Evolutionary conservation across 2,113 vertebrate genomes (phyloP).

Genomic region (Leucoraja erinaceus): DNA sequence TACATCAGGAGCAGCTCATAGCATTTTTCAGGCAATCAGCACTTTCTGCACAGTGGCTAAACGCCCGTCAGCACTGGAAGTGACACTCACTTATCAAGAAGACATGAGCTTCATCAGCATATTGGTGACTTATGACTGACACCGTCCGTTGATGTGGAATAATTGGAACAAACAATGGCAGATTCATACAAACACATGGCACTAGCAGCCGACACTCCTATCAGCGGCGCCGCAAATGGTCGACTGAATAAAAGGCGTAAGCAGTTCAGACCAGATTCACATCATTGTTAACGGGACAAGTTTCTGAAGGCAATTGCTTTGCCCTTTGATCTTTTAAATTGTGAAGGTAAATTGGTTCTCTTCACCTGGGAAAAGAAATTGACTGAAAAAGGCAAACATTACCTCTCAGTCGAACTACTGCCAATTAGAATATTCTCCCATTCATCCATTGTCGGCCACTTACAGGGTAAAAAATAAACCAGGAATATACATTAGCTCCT

Average conservation of each 20-base stretch:
- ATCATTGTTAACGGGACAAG: neutral
- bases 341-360: neutral
- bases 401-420: neutral
- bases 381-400: neutral
- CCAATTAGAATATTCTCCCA: neutral
- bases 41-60: conserved; percentile 41
- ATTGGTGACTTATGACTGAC: conserved; percentile 46
- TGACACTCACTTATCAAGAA: conserved; percentile 54
- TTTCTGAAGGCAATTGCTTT: conserved; percentile 23
- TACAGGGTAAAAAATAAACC: neutral
- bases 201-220: neutral
- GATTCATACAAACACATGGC: conserved; percentile 47
- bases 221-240: neutral
- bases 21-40: conserved; percentile 44
- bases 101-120: conserved; percentile 54
- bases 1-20: conserved; percentile 38
- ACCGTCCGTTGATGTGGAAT: conserved; percentile 47
- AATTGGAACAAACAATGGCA: conserved; percentile 50
- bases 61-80: conserved; percentile 47
- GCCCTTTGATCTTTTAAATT: conserved; percentile 11
- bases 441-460: neutral
- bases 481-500: neutral
- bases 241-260: neutral
- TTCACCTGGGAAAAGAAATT: conserved; percentile 18
- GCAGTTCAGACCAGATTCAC: neutral